Percentiles rank a stretch among this genome's conserved stretches.
Evolutionary conservation across 2,888 invertebrate species (phyloP).

Genomic region (Drosophila flavopinicola): DNA sequence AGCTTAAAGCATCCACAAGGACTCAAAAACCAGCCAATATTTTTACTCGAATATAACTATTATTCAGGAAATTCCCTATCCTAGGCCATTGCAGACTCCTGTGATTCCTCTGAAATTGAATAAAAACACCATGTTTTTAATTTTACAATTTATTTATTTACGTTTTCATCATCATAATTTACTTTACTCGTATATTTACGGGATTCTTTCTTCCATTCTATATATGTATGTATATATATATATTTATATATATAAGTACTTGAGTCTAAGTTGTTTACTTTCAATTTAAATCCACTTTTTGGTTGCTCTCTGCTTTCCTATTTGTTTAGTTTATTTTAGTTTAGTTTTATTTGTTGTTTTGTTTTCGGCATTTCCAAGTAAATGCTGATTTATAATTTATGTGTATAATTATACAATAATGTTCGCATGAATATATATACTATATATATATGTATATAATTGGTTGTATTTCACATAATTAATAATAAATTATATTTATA

Average conservation of each 20-base stretch:
- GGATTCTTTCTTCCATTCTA: conserved; percentile 41
- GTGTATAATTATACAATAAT: conserved; percentile 58
- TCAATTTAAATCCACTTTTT: conserved; percentile 63
- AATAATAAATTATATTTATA: conserved; percentile 71
- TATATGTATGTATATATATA: conserved; percentile 42
- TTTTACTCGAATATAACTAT: too few relatives aligned
- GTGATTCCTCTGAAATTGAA: too few relatives aligned
- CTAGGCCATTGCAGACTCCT: too few relatives aligned
- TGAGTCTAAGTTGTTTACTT: conserved; percentile 71
- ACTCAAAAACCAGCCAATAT: too few relatives aligned
- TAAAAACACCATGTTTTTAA: conserved; percentile 14
- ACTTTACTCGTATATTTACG: conserved; percentile 54
- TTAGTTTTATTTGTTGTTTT: conserved; percentile 28
- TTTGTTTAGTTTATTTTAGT: conserved; percentile 22
- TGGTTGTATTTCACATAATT: conserved; percentile 50
- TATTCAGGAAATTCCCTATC: too few relatives aligned
- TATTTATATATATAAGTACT: conserved; percentile 59
- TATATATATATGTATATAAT: conserved; percentile 36
- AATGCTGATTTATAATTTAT: conserved; percentile 59
- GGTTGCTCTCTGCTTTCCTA: conserved; percentile 43
- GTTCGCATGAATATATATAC: conserved; percentile 28
- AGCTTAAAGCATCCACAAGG: too few relatives aligned
- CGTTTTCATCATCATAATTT: conserved; percentile 57
- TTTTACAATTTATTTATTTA: conserved; percentile 71
- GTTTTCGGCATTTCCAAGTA: conserved; percentile 59